Conservation (phyloP, 2,113 vertebrate genomes). For the Eclectus roratus region DNA sequence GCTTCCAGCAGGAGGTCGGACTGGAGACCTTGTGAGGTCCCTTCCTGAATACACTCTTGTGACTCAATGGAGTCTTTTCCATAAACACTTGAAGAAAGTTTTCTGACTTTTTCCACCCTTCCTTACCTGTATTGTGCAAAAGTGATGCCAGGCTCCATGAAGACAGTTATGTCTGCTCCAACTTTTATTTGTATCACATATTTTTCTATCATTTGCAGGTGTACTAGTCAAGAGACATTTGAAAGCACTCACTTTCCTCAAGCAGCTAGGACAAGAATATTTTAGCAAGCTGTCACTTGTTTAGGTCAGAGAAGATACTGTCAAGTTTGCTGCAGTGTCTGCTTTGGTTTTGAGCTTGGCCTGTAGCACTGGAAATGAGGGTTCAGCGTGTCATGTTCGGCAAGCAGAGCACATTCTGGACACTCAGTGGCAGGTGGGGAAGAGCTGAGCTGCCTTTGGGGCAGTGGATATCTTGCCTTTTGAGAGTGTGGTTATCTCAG, state of each 20-base stretch:
- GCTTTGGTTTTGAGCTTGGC: background rate
- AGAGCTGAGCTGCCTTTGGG: background rate
- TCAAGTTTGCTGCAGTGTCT: background rate
- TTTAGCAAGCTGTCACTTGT: background rate
- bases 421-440: background rate
- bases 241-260: background rate
- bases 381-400: background rate
- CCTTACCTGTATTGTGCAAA: background rate
- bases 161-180: background rate
- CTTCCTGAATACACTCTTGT: background rate
- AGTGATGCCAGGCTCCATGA: background rate
- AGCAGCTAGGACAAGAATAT: background rate
- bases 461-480: background rate
- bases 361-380: background rate
- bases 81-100: background rate
- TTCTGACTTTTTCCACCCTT: background rate
- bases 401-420: background rate
- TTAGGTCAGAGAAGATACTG: background rate
- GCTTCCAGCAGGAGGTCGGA: background rate
- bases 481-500: background rate
- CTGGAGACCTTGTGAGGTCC: background rate
- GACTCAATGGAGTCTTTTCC: background rate
- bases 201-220: background rate
- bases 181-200: rapidly evolving
- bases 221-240: background rate